phyloP scores from a whole-genome alignment of 64 coral and sea anemone genomes.

The Trachythela sp. region DNA sequence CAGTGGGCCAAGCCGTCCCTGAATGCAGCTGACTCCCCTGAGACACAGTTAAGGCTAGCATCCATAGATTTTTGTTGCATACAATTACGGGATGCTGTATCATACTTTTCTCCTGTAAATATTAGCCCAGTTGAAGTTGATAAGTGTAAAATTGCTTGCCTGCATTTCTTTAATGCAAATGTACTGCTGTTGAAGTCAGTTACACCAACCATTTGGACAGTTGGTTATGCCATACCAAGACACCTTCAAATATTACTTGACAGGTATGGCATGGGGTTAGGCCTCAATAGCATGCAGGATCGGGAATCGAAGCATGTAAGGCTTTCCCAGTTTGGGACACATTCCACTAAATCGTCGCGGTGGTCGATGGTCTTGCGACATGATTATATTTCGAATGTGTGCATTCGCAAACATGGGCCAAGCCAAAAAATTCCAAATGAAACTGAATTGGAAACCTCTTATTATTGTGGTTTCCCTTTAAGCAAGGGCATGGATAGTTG shows the following conservation, averaged over 20 bases:
- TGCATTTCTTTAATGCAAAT: not conserved
- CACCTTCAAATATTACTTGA: constrained; percentile 19
- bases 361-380: constrained; percentile 44
- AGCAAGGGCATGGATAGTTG: not conserved
- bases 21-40: not conserved
- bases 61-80: constrained; percentile 29
- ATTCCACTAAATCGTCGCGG: constrained; percentile 42
- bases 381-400: constrained; percentile 45
- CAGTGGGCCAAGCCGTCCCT: too few relatives aligned
- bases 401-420: constrained; percentile 32
- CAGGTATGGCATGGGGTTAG: constrained; percentile 33
- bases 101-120: not conserved
- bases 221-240: constrained; percentile 52
- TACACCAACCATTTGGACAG: constrained; percentile 53
- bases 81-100: constrained; percentile 34
- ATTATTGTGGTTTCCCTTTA: constrained; percentile 1
- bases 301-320: constrained; percentile 33
- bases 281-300: constrained; percentile 37
- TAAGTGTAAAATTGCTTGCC: not conserved
- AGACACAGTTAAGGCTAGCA: constrained; percentile 24
- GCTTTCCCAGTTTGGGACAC: constrained; percentile 32
- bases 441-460: not conserved
- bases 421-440: not conserved
- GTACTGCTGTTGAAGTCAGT: not conserved
- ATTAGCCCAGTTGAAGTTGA: not conserved